A percentile compares a stretch with the other conserved stretches of the same genome.
phyloP scores from a whole-genome alignment of 1,140 invertebrate genomes.

The Panagrolaimus sp. region DNA sequence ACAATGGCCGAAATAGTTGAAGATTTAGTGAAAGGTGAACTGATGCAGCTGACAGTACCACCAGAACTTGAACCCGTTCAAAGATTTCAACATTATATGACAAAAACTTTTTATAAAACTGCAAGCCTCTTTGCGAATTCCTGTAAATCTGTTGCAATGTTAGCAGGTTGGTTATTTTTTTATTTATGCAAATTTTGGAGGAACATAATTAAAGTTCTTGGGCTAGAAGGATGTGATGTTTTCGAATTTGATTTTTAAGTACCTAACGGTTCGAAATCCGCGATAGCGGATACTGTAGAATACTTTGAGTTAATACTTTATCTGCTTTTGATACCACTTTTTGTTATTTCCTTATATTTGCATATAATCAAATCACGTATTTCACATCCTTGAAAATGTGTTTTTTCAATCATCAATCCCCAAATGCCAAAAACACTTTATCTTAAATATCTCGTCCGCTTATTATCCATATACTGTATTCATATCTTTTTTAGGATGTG shows the following conservation, averaged over 20 bases:
- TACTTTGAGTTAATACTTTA: no score
- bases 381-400: no score
- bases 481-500: constrained; percentile 66
- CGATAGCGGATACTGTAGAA: no score
- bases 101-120: constrained; percentile 95
- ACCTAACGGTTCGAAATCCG: no score
- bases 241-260: no score
- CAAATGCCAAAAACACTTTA: no score
- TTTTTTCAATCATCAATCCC: no score
- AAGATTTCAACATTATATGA: constrained; percentile 90
- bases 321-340: no score
- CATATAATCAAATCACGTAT: no score
- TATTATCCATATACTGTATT: constrained; percentile 20
- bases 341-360: no score
- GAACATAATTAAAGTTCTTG: constrained; percentile 60
- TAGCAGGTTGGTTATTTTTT: constrained; percentile 37
- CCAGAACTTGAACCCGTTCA: constrained; percentile 16
- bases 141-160: constrained; percentile 76
- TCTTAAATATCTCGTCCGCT: background rate
- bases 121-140: constrained; percentile 92
- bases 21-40: constrained; percentile 91
- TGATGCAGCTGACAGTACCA: constrained; percentile 74
- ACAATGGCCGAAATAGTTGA: constrained; percentile 85
- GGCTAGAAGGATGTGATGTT: no score
- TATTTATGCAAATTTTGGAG: background rate